These are phyloP conservation scores for Microchrysa polita DNA, from an alignment of 2,888 invertebrate genomes.

Conservation along the genomic window DNA sequence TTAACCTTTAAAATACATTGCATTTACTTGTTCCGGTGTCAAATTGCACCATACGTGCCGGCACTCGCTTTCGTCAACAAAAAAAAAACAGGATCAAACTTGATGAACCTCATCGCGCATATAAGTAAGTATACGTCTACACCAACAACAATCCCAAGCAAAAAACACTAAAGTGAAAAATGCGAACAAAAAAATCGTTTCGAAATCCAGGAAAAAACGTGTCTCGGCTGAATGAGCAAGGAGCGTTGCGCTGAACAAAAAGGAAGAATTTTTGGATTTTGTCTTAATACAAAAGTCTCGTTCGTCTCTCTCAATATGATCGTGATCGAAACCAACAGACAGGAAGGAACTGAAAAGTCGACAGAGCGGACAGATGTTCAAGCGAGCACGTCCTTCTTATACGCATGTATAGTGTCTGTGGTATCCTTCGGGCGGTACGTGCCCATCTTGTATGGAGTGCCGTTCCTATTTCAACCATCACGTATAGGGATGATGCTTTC, in stretches of 20 bases:
- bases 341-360: constrained; percentile 44
- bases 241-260: neutral
- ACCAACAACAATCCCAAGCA: too few species aligned
- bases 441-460: constrained; percentile 16
- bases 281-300: constrained; percentile 21
- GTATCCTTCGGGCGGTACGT: constrained; percentile 40
- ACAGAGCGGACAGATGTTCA: constrained; percentile 40
- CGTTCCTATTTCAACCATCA: neutral
- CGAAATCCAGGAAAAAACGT: constrained; percentile 24
- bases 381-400: constrained; percentile 17
- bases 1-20: constrained; percentile 52
- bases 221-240: neutral
- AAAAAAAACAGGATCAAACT: constrained; percentile 32
- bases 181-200: too few species aligned
- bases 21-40: constrained; percentile 54
- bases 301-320: constrained; percentile 7
- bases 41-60: constrained; percentile 52
- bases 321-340: constrained; percentile 35
- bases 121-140: too few species aligned
- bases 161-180: too few species aligned
- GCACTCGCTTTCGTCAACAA: constrained; percentile 46
- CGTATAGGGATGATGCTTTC: constrained; percentile 11
- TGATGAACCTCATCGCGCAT: neutral
- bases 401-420: neutral
- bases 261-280: neutral